Conservation (phyloP, 2,113 vertebrate genomes). For the Calypte anna region DNA sequence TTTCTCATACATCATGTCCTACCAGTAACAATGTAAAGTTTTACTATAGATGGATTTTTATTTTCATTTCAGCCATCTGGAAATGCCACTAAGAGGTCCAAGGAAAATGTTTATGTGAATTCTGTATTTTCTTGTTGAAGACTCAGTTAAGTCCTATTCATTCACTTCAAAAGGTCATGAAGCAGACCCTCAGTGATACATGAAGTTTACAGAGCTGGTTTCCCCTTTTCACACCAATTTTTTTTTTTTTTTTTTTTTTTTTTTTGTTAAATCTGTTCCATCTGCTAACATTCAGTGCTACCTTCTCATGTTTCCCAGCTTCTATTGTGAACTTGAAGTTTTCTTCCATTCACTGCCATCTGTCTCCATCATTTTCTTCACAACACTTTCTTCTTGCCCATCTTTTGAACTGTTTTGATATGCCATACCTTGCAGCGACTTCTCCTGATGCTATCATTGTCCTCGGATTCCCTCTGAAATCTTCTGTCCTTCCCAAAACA, state of each 20-base stretch:
- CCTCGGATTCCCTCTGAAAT: slow-evolving; percentile 2
- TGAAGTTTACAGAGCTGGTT: not conserved
- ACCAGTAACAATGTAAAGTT: not conserved
- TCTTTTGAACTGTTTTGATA: not conserved
- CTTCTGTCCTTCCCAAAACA: not conserved
- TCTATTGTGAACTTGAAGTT: not conserved
- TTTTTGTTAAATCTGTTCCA: not conserved
- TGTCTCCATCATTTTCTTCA: not conserved
- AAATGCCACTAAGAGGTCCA: not conserved
- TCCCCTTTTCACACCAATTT: not conserved
- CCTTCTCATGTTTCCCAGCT: not conserved
- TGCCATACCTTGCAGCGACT: not conserved
- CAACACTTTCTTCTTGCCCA: not conserved
- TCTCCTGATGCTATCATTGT: not conserved
- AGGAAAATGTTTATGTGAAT: not conserved
- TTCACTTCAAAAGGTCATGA: not conserved
- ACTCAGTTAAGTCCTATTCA: not conserved
- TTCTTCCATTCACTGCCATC: not conserved
- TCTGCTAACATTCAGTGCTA: not conserved
- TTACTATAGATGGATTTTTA: not conserved
- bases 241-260: not conserved
- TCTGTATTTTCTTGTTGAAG: not conserved
- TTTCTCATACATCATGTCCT: not conserved
- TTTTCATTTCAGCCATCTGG: not conserved
- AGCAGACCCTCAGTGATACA: not conserved